These are phyloP conservation scores for Bufo bufo DNA, from an alignment of 2,113 vertebrate genomes.

Conservation along the genomic window DNA sequence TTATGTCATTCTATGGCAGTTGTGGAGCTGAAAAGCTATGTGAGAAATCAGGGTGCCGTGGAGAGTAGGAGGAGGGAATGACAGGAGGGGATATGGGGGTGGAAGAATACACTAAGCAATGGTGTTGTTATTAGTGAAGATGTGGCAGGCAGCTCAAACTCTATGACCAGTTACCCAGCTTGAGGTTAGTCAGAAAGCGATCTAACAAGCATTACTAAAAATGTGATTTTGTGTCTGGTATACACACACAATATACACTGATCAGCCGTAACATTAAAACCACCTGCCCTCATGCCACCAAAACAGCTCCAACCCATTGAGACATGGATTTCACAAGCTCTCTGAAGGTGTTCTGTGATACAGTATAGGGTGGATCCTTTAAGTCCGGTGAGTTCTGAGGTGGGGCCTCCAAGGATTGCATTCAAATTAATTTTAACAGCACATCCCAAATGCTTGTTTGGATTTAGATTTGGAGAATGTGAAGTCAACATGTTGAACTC, in stretches of 20 bases:
- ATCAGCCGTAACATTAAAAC: no score
- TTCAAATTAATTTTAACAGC: no score
- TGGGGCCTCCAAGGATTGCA: no score
- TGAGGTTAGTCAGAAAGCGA: not conserved
- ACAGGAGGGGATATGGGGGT: conserved; percentile 39
- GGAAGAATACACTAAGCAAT: conserved; percentile 24
- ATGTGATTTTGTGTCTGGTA: not conserved
- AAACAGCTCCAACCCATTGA: no score
- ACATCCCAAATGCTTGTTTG: no score
- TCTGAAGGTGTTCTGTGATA: no score
- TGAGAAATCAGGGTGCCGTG: conserved; percentile 49
- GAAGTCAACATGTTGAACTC: no score
- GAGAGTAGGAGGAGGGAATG: conserved; percentile 26
- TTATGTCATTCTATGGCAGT: conserved; percentile 46
- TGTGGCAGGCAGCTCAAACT: not conserved
- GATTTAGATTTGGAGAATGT: no score
- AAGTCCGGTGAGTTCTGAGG: no score
- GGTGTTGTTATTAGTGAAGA: conserved; percentile 6
- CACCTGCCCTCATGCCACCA: no score
- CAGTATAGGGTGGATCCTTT: no score
- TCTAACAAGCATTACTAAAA: not conserved
- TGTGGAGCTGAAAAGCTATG: conserved; percentile 23
- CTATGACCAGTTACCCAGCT: not conserved
- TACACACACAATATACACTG: not conserved
- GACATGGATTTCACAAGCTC: no score